Base-by-base conservation (phyloP, 1,140 invertebrate species). In the Chrysomallon squamiferum region DNA sequence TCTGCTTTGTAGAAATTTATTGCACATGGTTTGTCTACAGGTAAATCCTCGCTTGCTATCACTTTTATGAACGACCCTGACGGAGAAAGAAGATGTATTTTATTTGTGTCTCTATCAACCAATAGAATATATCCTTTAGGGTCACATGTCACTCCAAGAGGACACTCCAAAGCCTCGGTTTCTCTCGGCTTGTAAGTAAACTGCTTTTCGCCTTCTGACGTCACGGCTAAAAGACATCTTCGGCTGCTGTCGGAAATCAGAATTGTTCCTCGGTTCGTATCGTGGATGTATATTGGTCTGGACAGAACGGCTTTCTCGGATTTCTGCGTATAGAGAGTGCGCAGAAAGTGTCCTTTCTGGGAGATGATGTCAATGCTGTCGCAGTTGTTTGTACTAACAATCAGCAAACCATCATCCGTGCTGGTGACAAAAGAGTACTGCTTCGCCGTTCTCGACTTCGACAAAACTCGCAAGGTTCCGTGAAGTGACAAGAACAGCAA, bases 281-380 rank as follows among this genome's bases (percentile, higher is more conserved):
- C 33, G 27, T 47, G 50, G 3, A 69, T 47, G 57, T 66, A 70
- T 22, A 70, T 41, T 0, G 68, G 68, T 52, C 68, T 59, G 2
- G 64, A 58, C 11, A 70, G 45, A 13, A 22, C 18, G 2, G 65
- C 68, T 29, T 59, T 49, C 20, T 70, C 68, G 11, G 64, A 32
- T 30, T 63, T 62, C 22, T 66, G 59, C 0, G 54, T 41, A 64
- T 43, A 60, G 29, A 70, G 32, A 3, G 27, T 49, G 5, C 61
- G 29, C 15, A 70, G 50, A 6, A 60, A 20, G 15, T 58, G 38
- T 5, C 68, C 68, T 33, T 38, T 52, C 35, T 70, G 63, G 20
- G 43, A 47, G 33, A 70, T 63, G 32, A 70, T n/a, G 61, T 70
- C 68, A 22, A 70, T 66, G 3, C n/a, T 47, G 60, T 70, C 68